Base-by-base conservation (phyloP, 2,797 vertebrate genomes). In the Pseudochirops corinnae region DNA sequence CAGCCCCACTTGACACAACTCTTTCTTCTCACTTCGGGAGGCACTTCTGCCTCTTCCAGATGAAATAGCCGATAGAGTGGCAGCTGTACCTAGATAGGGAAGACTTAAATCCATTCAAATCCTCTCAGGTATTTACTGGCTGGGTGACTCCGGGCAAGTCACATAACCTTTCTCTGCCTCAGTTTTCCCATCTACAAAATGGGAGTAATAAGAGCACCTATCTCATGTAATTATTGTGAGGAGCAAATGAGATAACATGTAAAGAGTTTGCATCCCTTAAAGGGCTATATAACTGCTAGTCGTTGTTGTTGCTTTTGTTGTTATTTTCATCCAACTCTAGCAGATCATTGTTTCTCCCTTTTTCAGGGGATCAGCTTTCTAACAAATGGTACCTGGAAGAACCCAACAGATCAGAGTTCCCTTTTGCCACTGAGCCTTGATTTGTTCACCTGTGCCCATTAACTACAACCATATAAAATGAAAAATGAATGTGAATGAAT, bases 111-210 rank as follows among this genome's bases (percentile, higher is more conserved):
- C 2, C 14, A 13, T 74, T 53, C 33, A 67, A 93, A 74, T n/a
- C 60, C 21, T 67, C 39, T 92, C 55, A 74, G 10, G 4, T 5
- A 5, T 50, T 56, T 39, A 9, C 90, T 67, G 55, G 11, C 33
- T 56, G 24, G 87, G 94, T 60, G 39, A 93, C 6, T 13, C 94
- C 74, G 60, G 53, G n/a, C 5, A 92, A 95, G 92, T 57, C 18
- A 0, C 14, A 67, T n/a, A 90, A 60, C 92, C 4, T 60, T 93
- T 96, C 95, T 56, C 46, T 95, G 39, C 24, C 52, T 55, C 13
- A 92, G 13, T 95, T 82, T 90, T 55, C 92, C 92, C 46, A 60
- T 94, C 46, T 82, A 52, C 2, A 90, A 96, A 95, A 92, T 11
- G 13, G 58, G 4, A 1, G 67, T 74, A 56, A 6, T 4, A 56